These are phyloP conservation scores for Danio rerio DNA, from an alignment of 2,113 vertebrate genomes.

Conservation along the genomic window DNA sequence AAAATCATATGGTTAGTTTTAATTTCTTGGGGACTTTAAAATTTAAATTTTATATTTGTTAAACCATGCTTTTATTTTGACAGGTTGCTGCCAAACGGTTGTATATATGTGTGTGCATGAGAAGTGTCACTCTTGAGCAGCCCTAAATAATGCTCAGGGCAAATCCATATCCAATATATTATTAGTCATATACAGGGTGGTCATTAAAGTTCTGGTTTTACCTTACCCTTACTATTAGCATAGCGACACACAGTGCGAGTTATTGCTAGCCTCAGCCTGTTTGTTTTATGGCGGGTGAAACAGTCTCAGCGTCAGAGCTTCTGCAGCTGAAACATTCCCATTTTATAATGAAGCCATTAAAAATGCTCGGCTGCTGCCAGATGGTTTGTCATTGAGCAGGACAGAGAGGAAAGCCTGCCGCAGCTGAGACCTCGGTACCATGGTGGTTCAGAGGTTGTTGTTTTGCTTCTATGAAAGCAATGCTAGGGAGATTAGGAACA, in stretches of 20 bases:
- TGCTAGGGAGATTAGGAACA: constrained; percentile 39
- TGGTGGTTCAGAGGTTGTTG: constrained; percentile 48
- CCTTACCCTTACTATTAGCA: constrained; percentile 51
- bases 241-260: constrained; percentile 33
- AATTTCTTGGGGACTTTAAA: no score
- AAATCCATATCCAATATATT: not conserved
- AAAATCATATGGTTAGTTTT: no score
- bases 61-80: not conserved
- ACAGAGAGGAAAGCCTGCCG: constrained; percentile 36
- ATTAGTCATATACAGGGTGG: not conserved
- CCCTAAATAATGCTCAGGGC: constrained; percentile 4
- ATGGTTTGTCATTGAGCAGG: constrained; percentile 70
- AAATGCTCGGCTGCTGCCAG: constrained; percentile 75
- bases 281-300: constrained; percentile 49
- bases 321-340: constrained; percentile 56
- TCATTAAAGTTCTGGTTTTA: constrained; percentile 52
- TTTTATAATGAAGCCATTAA: constrained; percentile 74
- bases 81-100: not conserved
- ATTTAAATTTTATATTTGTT: not conserved
- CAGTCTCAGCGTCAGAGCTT: constrained; percentile 60
- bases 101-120: no score
- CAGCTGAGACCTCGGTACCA: constrained; percentile 42
- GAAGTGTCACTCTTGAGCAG: not conserved
- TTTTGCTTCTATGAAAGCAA: constrained; percentile 54
- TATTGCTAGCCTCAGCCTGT: constrained; percentile 44